Base-by-base conservation (phyloP, 35 echinoderm and acorn worm species). In the Hemicentrotus pulcherrimus region DNA sequence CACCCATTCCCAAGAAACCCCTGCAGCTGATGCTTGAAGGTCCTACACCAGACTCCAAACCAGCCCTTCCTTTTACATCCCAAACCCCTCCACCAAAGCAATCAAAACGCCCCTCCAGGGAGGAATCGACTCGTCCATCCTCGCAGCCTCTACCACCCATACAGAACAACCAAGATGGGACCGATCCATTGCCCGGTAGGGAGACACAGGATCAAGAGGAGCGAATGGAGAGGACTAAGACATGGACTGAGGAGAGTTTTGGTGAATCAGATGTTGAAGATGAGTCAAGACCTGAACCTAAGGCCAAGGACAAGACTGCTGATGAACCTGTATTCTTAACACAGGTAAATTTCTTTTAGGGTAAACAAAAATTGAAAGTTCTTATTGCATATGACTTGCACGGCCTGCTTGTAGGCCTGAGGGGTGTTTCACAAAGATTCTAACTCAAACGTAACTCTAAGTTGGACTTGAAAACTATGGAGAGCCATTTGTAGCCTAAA, bases 241-340 rank as follows among this genome's bases (percentile, higher is more conserved):
- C 96, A 6, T 96, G 95, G 97, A 97, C 95, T 13, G 95, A 95
- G 31, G 91, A 95, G 48, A 96, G 60, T 86, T 95, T 96, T 86
- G 91, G 46, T 61, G 58, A 41, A 35, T 94, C 95, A 31, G 92
- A 95, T n/a, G 86, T 46, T 19, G 86, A 94, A 2, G 78, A 94
- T 48, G 94, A 89, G 15, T 12, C 47, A 35, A 61, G n/a, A 92
- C n/a, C 93, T 32, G 93, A 96, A 12, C 22, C 31, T 6, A 47
- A 41, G 31, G 50, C 2, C 11, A 52, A 91, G 47, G 90, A 89
- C 10, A 18, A 86, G 46, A 22, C 61, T 14, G 85, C 95, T 31
- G 98, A 99, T 95, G 97, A 99, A 18, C 97, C 98, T 6, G 97
- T 99, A 11, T 99, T 99, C 65, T 55, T 99, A 31, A 99, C 98